Base-by-base conservation (phyloP, 2,113 vertebrate genomes). In the Mixornis gularis region DNA sequence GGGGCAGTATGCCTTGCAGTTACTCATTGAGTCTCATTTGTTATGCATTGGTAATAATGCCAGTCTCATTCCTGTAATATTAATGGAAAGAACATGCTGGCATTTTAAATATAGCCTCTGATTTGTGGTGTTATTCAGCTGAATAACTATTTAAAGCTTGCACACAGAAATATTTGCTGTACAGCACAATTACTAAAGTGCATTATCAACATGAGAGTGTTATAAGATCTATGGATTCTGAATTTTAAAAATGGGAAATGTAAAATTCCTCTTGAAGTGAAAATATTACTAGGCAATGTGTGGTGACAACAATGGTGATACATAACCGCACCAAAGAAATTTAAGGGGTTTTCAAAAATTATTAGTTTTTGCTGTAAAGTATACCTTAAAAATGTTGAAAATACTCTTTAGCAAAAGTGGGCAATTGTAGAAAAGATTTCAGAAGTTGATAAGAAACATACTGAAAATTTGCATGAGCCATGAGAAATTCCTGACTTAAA, bases 21-120 rank as follows among this genome's bases (percentile, higher is more conserved):
- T 89, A 90, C 38, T 36, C 41, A 49, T 63, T 85, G 79, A 77
- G 40, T 93, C 38, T 94, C 89, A 91, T 96, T 90, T 64, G 29
- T 91, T 93, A 93, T 92, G 80, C 81, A 73, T 82, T 96, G 91
- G 83, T 95, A 93, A 96, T 93, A 96, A 90, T 95, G 88, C 56
- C 93, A 95, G 71, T 82, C 85, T 97, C 80, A 95, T 96, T 96
- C 90, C 56, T 93, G 55, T 90, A 92, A 93, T 95, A 95, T 95
- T 97, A 97, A 97, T 87, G 83, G 93, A 95, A 88, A 96, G 80
- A 84, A 43, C 52, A 85, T n/a, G 53, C 48, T 92, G 86, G 46
- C 73, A 94, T 97, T 96, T 97, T 95, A 96, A 96, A 93, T 69
- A 96, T 71, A 92, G 62, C 20, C 53, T 95, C 80, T 88, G 79